Conservation (phyloP, 2,797 vertebrate species). For the Sebastes variabilis region DNA sequence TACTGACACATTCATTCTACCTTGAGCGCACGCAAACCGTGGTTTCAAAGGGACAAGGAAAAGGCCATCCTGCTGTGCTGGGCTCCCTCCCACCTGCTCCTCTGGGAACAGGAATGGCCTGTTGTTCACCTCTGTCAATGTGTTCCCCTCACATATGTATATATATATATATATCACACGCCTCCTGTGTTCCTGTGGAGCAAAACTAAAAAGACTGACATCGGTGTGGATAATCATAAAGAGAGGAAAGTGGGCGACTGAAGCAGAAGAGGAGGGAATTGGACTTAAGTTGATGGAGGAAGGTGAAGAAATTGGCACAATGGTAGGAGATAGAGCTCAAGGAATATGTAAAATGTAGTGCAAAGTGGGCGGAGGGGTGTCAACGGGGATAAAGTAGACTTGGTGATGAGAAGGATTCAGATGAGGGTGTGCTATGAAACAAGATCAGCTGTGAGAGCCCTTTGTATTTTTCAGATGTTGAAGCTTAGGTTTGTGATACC, state of each 20-base stretch:
- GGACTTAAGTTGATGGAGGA: conserved; percentile 29
- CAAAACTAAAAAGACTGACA: conserved; percentile 40
- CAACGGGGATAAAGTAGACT: conserved; percentile 34
- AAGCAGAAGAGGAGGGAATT: conserved; percentile 31
- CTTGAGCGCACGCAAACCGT: not conserved
- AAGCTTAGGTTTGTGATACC: not conserved
- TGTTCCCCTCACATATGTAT: conserved; percentile 27
- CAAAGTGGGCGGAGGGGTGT: conserved; percentile 46
- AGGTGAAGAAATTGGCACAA: conserved; percentile 44
- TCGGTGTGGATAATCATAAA: conserved; percentile 47
- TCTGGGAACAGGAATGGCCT: conserved; percentile 53
- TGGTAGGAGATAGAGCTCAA: conserved; percentile 2
- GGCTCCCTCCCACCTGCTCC: conserved; percentile 61
- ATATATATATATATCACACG: conserved; percentile 54
- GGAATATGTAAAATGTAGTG: conserved; percentile 25
- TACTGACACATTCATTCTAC: conserved; percentile 6
- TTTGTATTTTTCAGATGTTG: not conserved
- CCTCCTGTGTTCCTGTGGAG: conserved; percentile 47
- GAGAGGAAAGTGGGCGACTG: conserved; percentile 33
- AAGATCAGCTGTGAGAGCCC: not conserved
- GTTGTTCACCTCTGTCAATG: conserved; percentile 60
- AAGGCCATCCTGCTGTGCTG: conserved; percentile 60
- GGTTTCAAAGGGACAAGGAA: conserved; percentile 60
- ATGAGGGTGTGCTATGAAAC: conserved; percentile 34
- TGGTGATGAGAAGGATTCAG: conserved; percentile 31